These are phyloP conservation scores for Odobenus rosmarus DNA, from an alignment of 2,113 vertebrate genomes.

Conservation along the genomic window DNA sequence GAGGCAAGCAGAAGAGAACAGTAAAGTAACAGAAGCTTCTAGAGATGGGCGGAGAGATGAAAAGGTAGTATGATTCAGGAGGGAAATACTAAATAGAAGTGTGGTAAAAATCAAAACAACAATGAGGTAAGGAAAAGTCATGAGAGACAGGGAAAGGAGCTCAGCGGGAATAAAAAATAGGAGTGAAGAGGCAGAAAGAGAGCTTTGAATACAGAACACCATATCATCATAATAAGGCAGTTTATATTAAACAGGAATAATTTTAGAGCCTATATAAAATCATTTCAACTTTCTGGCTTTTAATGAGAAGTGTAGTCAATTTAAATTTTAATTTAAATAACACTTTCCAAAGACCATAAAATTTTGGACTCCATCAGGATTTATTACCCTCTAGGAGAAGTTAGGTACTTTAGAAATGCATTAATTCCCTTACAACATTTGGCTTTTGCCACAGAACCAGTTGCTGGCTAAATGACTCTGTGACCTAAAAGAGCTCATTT, in stretches of 20 bases:
- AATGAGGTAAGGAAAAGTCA: not conserved
- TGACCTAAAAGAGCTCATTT: constrained; percentile 32
- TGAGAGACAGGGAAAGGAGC: not conserved
- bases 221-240: not conserved
- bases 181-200: not conserved
- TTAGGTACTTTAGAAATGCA: constrained; percentile 36
- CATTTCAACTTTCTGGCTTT: constrained; percentile 46
- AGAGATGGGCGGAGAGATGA: not conserved
- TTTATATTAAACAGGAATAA: constrained; percentile 35
- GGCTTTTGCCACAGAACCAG: constrained; percentile 36
- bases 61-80: not conserved
- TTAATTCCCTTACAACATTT: constrained; percentile 48
- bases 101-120: not conserved
- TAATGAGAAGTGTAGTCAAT: constrained; percentile 32
- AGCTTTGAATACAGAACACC: not conserved
- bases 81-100: not conserved
- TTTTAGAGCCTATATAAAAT: constrained; percentile 41
- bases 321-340: constrained; percentile 64
- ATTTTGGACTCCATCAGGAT: constrained; percentile 1
- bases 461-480: constrained; percentile 45
- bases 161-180: not conserved
- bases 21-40: not conserved
- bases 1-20: not conserved
- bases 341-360: constrained; percentile 49
- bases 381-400: not conserved